phyloP scores from a whole-genome alignment of 2,797 vertebrate species.

The Lateolabrax maculatus region DNA sequence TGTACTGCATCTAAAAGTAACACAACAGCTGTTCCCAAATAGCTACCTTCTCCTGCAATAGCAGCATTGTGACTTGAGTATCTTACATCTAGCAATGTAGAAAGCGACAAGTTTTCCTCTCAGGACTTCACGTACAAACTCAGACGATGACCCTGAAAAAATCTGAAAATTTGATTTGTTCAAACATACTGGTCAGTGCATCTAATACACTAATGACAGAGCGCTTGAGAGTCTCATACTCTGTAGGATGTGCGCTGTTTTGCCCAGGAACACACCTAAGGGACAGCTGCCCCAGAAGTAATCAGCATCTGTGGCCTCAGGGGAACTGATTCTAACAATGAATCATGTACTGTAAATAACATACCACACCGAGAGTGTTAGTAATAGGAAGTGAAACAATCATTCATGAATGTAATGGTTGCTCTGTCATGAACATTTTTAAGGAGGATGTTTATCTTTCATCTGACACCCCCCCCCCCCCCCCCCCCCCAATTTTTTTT shows the following conservation, averaged over 20 bases:
- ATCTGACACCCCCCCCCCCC: too few species aligned
- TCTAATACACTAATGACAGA: constrained; percentile 12
- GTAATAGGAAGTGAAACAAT: constrained; percentile 33
- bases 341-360: constrained; percentile 54
- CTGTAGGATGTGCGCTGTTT: neutral
- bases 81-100: neutral
- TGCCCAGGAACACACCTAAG: constrained; percentile 32
- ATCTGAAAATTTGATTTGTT: neutral
- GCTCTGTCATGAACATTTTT: constrained; percentile 6
- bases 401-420: constrained; percentile 7
- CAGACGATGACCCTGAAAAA: constrained; percentile 12
- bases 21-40: neutral
- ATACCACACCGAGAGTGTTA: neutral
- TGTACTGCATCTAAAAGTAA: neutral
- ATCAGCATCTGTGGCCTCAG: constrained; percentile 44
- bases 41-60: neutral
- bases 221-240: too few species aligned
- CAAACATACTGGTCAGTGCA: neutral
- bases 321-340: constrained; percentile 21
- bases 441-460: constrained; percentile 13
- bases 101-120: neutral
- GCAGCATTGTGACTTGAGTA: constrained; percentile 10
- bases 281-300: constrained; percentile 48
- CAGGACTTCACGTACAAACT: neutral
- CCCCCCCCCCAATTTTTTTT: too few species aligned